Evolutionary conservation across 2,888 invertebrate genomes (phyloP), one percentile per base, ranked within the genome.

Genomic region (Oscheius sp.): DNA sequence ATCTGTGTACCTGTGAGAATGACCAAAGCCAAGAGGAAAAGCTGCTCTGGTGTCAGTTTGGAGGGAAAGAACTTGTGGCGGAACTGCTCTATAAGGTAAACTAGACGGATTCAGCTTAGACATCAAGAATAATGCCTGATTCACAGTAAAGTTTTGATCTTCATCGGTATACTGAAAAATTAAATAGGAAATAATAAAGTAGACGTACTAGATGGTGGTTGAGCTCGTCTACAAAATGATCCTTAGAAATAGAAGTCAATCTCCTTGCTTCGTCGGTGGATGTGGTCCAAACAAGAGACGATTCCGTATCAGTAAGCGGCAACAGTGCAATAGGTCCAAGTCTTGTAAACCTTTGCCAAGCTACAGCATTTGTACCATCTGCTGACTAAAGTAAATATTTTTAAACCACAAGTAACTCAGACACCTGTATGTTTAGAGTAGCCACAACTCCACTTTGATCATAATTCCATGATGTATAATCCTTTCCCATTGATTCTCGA

Each of bases 261-360:
- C 92, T 89, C 86, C 93, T 93, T 0, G 95, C 95, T 85, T 94
- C 92, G 25, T 92, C 91, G 2, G 91, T 91, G 49, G 93, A 92
- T 0, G 94, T 94, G 21, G 93, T 93, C 99, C 98, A 99, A 1
- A 98, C 96, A n/a, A 99, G 90, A 0, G 96, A 96, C 87, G 95
- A 95, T 56, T 92, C 90, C 21, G 91, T 91, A 35, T 93, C 91
- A 79, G 92, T 93, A 25, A 96, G 89, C 92, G 98, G 99, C 69
- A 99, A 90, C 27, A 98, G 89, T 2, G 98, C 98, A 27, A 99
- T 91, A 0, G 97, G 96, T 0, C 98, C 98, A 1, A 92, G 93
- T 0, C 95, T 94, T 76, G 96, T 90, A 90, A 97, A 97, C 79
- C 96, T 92, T 89, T 99, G 98, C 97, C 97, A 99, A 0, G 97